These are phyloP conservation scores for Teleogryllus occipitalis DNA, from an alignment of 1,140 invertebrate genomes.

Conservation along the genomic window DNA sequence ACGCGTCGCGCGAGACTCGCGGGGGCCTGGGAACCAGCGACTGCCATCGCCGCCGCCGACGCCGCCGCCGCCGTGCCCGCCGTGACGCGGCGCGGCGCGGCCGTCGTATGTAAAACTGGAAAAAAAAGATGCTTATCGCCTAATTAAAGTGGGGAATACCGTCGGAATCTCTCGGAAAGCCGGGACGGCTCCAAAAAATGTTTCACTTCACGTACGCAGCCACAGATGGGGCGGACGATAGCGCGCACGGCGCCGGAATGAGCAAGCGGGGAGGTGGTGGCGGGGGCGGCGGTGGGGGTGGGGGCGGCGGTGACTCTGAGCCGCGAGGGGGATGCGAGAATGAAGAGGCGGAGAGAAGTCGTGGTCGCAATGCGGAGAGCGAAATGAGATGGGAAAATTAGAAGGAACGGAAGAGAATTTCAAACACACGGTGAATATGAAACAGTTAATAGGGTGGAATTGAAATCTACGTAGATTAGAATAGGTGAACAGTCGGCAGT, in stretches of 20 bases:
- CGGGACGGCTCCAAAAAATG: neutral
- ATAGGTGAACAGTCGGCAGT: too few relatives aligned
- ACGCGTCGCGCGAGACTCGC: neutral
- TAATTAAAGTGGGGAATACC: slow-evolving; percentile 1
- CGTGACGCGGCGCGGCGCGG: neutral
- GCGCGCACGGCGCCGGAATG: neutral
- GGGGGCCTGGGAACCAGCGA: neutral
- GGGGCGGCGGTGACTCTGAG: neutral
- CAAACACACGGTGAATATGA: too few relatives aligned
- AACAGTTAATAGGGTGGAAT: too few relatives aligned
- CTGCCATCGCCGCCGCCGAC: neutral
- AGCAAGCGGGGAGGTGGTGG: neutral
- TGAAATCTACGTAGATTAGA: too few relatives aligned
- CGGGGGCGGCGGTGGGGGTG: too few relatives aligned
- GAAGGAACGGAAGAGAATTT: too few relatives aligned
- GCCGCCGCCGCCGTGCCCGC: too few relatives aligned
- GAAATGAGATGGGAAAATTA: too few relatives aligned
- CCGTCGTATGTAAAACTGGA: neutral
- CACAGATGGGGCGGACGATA: neutral
- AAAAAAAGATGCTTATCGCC: neutral
- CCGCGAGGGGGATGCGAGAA: too few relatives aligned
- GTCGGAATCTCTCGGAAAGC: neutral
- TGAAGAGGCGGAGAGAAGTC: too few relatives aligned
- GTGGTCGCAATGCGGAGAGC: too few relatives aligned
- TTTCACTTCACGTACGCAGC: neutral